A percentile compares a stretch with the other conserved stretches of the same genome.
Evolutionary conservation across 2,888 invertebrate species (phyloP).

Genomic region (Pseudococcus longispinus): DNA sequence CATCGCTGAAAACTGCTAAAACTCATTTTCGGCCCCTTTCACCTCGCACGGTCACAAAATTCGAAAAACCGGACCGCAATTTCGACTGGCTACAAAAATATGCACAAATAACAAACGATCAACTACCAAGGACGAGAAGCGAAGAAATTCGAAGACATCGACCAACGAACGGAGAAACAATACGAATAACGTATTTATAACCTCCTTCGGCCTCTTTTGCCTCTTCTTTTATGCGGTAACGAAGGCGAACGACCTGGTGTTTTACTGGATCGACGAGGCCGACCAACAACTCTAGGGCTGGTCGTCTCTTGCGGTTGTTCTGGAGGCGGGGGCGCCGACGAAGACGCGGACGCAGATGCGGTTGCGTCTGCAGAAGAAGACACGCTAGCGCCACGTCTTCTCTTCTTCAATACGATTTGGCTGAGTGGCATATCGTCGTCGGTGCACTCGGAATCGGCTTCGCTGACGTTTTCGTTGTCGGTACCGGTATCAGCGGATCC

Average conservation of each 20-base stretch:
- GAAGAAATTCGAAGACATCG: not conserved
- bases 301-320: not conserved
- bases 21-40: not conserved
- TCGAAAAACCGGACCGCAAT: not conserved
- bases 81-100: not conserved
- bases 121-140: not conserved
- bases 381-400: not conserved
- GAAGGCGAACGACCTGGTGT: not conserved
- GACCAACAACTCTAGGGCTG: not conserved
- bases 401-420: not conserved
- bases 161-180: not conserved
- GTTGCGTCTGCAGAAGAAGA: not conserved
- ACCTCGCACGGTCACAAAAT: not conserved
- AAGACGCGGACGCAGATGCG: not conserved
- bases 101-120: not conserved
- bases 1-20: not conserved
- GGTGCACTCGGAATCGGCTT: conserved; percentile 52
- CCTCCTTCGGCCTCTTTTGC: not conserved
- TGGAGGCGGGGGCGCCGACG: not conserved
- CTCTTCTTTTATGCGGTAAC: conserved; percentile 10
- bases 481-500: not conserved
- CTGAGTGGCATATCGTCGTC: conserved; percentile 46
- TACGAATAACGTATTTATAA: not conserved
- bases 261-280: not conserved
- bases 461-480: conserved; percentile 30